Evolutionary conservation across 2,888 invertebrate species (phyloP).

Genomic region (Cheilosia scutellata): DNA sequence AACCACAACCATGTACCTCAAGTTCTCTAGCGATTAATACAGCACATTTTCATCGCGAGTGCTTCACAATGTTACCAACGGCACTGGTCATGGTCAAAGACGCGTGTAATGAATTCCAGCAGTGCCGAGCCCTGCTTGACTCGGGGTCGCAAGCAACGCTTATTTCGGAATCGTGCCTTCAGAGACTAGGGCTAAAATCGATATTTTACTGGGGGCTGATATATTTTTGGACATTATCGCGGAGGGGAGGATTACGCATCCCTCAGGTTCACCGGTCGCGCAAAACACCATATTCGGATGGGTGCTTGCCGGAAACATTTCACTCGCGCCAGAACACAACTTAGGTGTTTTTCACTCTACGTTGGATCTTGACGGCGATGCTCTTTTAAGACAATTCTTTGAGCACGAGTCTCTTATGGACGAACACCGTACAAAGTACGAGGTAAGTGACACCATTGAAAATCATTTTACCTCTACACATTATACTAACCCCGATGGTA

Average conservation of each 20-base stretch:
- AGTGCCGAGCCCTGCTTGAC: too few relatives aligned
- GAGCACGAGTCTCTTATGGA: slow-evolving; percentile 23
- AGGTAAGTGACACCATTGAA: slow-evolving; percentile 33
- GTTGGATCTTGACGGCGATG: neutral
- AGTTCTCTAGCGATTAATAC: neutral
- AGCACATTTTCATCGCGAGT: neutral
- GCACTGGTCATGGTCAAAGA: slow-evolving; percentile 28
- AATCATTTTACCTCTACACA: slow-evolving; percentile 29
- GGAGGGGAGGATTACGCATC: too few relatives aligned
- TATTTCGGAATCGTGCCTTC: too few relatives aligned
- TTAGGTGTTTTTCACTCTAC: slow-evolving; percentile 16
- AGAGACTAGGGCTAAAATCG: too few relatives aligned
- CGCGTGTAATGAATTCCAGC: too few relatives aligned
- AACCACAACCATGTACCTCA: too few relatives aligned
- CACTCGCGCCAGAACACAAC: neutral
- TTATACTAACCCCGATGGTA: slow-evolving; percentile 18
- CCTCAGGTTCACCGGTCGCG: too few relatives aligned
- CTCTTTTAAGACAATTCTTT: neutral
- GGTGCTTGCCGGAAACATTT: slow-evolving; percentile 35
- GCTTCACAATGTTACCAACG: slow-evolving; percentile 38
- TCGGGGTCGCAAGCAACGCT: too few relatives aligned
- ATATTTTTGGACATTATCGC: too few relatives aligned
- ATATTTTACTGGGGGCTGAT: too few relatives aligned
- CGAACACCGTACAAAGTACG: neutral
- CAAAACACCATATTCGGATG: slow-evolving; percentile 48